These are phyloP conservation scores for Esperia sulphurella DNA, from an alignment of 2,888 invertebrate genomes.

Conservation along the genomic window DNA sequence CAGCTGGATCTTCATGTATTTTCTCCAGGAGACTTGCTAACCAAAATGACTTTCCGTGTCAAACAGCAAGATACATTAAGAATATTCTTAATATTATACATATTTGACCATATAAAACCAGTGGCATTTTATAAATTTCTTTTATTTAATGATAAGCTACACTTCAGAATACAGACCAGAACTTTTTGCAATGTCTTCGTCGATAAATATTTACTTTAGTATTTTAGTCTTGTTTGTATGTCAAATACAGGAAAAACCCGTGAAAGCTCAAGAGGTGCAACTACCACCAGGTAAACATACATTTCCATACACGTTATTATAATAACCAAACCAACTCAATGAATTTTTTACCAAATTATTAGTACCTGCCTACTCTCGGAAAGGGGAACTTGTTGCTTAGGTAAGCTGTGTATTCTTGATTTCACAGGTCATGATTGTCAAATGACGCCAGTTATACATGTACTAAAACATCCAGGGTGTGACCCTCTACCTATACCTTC, in stretches of 20 bases:
- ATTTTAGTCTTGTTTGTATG: slow-evolving; percentile 34
- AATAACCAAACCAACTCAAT: too few relatives aligned
- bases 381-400: too few relatives aligned
- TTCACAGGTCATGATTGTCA: slow-evolving; percentile 87
- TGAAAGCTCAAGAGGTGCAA: slow-evolving; percentile 52
- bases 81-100: too few relatives aligned
- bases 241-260: slow-evolving; percentile 39
- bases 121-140: background rate
- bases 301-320: background rate
- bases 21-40: background rate
- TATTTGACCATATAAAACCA: too few relatives aligned
- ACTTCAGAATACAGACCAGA: background rate
- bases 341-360: too few relatives aligned
- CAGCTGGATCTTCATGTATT: slow-evolving; percentile 21
- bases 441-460: slow-evolving; percentile 94
- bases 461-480: slow-evolving; percentile 94
- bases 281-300: slow-evolving; percentile 47
- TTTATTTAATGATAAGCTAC: background rate
- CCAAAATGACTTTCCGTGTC: slow-evolving; percentile 2
- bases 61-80: background rate
- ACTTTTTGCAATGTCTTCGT: background rate
- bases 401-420: background rate
- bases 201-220: slow-evolving; percentile 23
- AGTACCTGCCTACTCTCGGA: background rate
- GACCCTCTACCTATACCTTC: slow-evolving; percentile 95